phyloP scores from a whole-genome alignment of 2,113 vertebrate species.

The Leptodactylus fuscus region DNA sequence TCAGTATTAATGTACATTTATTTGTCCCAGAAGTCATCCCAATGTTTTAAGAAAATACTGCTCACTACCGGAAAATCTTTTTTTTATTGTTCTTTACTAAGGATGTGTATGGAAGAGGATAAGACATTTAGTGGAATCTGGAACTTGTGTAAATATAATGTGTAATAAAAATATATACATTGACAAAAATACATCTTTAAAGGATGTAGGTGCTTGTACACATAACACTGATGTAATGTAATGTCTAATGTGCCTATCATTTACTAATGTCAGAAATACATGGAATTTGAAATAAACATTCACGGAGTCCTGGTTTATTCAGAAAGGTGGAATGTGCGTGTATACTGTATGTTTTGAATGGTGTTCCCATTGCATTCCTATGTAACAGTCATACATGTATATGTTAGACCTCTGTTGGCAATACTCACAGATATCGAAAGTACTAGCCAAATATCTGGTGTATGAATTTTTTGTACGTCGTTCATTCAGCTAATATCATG shows the following conservation, averaged over 20 bases:
- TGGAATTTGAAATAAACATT: neutral
- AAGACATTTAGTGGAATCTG: neutral
- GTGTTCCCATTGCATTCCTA: no score
- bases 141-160: neutral
- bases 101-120: neutral
- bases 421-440: no score
- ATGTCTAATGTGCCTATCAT: constrained; percentile 2
- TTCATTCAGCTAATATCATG: no score
- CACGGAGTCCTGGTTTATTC: constrained; percentile 16
- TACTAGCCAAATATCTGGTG: no score
- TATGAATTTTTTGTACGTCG: no score
- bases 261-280: constrained; percentile 55
- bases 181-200: constrained; percentile 25
- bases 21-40: neutral
- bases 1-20: constrained; percentile 10
- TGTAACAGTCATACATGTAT: no score
- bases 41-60: neutral
- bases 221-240: constrained; percentile 45
- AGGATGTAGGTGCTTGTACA: constrained; percentile 20
- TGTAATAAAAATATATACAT: neutral
- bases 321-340: neutral
- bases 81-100: no score
- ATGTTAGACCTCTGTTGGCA: no score
- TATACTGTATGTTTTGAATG: neutral
- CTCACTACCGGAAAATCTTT: no score